A percentile compares a stretch with the other conserved stretches of the same genome.
Conservation (phyloP, 2,797 vertebrate genomes). For the Thripadectes ignobilis region DNA sequence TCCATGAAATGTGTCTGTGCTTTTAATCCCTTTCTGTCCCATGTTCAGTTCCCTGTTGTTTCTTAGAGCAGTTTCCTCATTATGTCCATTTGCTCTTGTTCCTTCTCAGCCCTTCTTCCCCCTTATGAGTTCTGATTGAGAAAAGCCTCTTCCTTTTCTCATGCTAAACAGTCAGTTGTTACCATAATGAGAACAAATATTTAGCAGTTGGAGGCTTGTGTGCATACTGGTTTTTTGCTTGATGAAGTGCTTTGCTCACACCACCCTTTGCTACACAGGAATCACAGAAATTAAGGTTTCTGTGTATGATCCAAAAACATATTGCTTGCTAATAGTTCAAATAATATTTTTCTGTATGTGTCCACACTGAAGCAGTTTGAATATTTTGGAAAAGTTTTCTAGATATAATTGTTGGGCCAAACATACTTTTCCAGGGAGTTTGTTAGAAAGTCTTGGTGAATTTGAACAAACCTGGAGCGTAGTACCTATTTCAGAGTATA, state of each 20-base stretch:
- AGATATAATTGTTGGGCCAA: neutral
- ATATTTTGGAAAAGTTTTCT: neutral
- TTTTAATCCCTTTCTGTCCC: neutral
- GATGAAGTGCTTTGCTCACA: neutral
- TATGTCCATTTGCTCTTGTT: neutral
- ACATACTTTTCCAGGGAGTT: neutral
- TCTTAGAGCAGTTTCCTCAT: neutral
- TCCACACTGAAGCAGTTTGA: neutral
- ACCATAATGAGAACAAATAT: neutral
- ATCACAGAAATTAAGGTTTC: neutral
- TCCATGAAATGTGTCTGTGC: fast-evolving
- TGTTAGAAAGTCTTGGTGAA: neutral
- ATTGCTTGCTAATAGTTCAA: neutral
- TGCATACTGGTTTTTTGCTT: neutral
- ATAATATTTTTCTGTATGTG: neutral
- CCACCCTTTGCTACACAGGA: neutral
- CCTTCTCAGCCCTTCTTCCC: neutral
- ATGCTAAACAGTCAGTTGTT: neutral
- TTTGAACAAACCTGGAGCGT: neutral
- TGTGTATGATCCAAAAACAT: neutral
- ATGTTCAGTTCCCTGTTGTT: neutral
- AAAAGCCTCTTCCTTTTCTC: neutral
- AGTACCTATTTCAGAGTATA: neutral
- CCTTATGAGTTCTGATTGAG: neutral
- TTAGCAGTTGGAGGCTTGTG: neutral